Evolutionary conservation across 2,888 invertebrate species (phyloP).

Genomic region (Panzeria rudis): DNA sequence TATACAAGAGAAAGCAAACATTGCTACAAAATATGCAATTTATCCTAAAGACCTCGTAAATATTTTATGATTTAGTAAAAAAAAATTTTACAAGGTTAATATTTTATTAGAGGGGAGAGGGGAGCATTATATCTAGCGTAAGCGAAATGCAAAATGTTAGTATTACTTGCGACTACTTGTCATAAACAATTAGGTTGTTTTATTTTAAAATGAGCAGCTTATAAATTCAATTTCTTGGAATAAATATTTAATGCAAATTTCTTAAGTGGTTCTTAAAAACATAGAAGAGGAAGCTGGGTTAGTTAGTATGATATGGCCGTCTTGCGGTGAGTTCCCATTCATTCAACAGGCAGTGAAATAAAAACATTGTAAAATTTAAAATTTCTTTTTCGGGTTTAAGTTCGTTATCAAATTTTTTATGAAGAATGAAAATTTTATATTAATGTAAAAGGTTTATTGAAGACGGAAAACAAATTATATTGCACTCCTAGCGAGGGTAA

Average conservation of each 20-base stretch:
- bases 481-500: too few relatives aligned
- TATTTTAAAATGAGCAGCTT: slow-evolving; percentile 34
- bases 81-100: slow-evolving; percentile 45
- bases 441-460: too few relatives aligned
- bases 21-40: slow-evolving; percentile 67
- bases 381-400: too few relatives aligned
- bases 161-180: slow-evolving; percentile 49
- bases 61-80: slow-evolving; percentile 67
- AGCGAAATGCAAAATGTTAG: neutral
- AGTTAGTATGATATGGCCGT: neutral
- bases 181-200: slow-evolving; percentile 60
- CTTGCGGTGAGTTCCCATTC: neutral
- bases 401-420: too few relatives aligned
- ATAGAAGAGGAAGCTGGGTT: neutral
- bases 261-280: slow-evolving; percentile 34
- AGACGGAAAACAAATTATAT: too few relatives aligned
- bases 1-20: neutral
- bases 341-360: neutral
- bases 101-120: slow-evolving; percentile 1
- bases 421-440: too few relatives aligned
- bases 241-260: slow-evolving; percentile 45
- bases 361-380: too few relatives aligned
- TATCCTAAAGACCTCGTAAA: slow-evolving; percentile 68
- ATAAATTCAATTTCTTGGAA: slow-evolving; percentile 60
- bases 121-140: too few relatives aligned